These are phyloP conservation scores for Clitarchus hookeri DNA, from an alignment of 2,888 invertebrate species.

Conservation along the genomic window DNA sequence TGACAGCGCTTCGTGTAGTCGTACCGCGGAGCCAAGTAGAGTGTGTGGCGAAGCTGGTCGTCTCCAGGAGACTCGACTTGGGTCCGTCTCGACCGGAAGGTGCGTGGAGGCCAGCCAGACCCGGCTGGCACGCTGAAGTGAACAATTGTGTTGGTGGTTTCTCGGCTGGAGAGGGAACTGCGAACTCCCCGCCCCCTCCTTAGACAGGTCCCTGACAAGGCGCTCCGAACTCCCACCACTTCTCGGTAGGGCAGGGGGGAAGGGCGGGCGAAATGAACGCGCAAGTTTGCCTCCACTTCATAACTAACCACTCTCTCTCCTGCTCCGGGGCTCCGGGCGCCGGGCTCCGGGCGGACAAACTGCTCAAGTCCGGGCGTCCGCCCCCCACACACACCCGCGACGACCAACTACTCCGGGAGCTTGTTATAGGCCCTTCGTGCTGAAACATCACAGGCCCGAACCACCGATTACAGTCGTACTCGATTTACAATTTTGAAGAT, in stretches of 20 bases:
- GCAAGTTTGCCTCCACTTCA: slow-evolving; percentile 26
- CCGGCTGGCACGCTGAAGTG: slow-evolving; percentile 19
- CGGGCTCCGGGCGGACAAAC: background rate
- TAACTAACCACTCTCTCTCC: slow-evolving; percentile 21
- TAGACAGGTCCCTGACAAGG: background rate
- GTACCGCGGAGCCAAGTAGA: background rate
- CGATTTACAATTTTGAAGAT: too few species aligned
- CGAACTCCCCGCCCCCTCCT: slow-evolving; percentile 20
- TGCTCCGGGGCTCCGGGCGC: background rate
- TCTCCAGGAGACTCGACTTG: background rate
- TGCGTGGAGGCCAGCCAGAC: background rate
- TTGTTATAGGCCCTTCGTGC: too few species aligned
- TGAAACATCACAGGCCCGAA: too few species aligned
- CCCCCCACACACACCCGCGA: background rate
- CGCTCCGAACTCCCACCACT: background rate
- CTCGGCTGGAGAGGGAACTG: background rate
- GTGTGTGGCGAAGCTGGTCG: background rate
- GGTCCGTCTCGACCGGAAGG: slow-evolving; percentile 6
- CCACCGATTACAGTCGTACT: too few species aligned
- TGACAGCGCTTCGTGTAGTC: too few species aligned
- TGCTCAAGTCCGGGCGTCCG: background rate
- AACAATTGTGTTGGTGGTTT: slow-evolving; percentile 28
- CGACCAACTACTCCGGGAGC: too few species aligned
- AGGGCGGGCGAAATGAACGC: background rate
- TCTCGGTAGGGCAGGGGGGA: background rate